Evolutionary conservation across 2,797 vertebrate genomes (phyloP).

Genomic region (Coregonus sp.): DNA sequence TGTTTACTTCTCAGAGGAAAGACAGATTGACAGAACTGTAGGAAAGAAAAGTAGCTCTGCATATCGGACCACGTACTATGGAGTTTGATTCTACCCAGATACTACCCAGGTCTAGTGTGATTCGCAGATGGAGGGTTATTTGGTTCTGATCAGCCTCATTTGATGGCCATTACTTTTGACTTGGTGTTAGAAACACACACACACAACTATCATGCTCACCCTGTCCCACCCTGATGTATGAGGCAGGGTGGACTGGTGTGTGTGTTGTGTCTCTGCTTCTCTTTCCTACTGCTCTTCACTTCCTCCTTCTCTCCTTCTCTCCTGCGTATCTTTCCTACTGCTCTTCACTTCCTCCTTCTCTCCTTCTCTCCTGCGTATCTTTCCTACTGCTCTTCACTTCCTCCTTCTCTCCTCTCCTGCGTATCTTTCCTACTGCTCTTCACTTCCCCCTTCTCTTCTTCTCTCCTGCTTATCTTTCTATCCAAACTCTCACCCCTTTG

Average conservation of each 20-base stretch:
- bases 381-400: neutral
- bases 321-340: neutral
- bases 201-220: neutral
- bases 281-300: neutral
- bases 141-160: slow-evolving; percentile 19
- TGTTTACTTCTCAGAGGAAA: slow-evolving; percentile 4
- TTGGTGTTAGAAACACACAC: slow-evolving; percentile 21
- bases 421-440: neutral
- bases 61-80: neutral
- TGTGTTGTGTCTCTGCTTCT: neutral
- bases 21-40: slow-evolving; percentile 4
- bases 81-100: neutral
- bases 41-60: slow-evolving; percentile 1
- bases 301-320: no score
- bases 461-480: neutral
- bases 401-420: no score
- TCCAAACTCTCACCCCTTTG: neutral
- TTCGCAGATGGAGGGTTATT: slow-evolving; percentile 4
- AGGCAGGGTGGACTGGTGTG: neutral
- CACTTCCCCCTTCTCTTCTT: neutral
- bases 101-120: neutral
- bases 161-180: neutral
- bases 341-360: neutral
- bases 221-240: no score
- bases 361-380: neutral